These are phyloP conservation scores for Podarcis siculus DNA, from an alignment of 2,797 vertebrate genomes.

Conservation along the genomic window DNA sequence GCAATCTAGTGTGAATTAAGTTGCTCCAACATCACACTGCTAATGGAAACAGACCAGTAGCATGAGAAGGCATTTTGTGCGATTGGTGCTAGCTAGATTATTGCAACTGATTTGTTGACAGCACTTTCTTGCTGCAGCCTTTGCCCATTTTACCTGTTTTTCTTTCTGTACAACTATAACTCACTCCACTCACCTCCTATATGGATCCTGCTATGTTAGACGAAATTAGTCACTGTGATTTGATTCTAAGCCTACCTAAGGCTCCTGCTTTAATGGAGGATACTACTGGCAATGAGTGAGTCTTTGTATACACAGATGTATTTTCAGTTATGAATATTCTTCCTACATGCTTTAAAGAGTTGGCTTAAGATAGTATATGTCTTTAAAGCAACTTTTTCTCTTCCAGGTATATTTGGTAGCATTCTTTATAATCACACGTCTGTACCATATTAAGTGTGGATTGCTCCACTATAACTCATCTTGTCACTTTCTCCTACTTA, in stretches of 20 bases:
- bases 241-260: neutral
- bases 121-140: neutral
- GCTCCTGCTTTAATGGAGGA: neutral
- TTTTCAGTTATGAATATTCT: neutral
- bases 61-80: neutral
- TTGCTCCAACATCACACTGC: neutral
- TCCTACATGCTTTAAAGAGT: neutral
- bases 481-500: constrained; percentile 27
- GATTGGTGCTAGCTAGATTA: neutral
- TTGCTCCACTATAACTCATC: neutral
- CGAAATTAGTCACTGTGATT: neutral
- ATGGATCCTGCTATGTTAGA: neutral
- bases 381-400: neutral
- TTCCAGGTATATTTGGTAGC: neutral
- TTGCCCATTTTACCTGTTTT: neutral
- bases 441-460: constrained; percentile 6
- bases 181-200: neutral
- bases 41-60: neutral
- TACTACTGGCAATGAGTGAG: neutral
- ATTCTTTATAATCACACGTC: neutral
- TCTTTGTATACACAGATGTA: neutral
- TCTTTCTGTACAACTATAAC: neutral
- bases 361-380: neutral
- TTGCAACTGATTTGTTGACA: neutral
- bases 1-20: neutral